These are phyloP conservation scores for Tipula lateralis DNA, from an alignment of 2,888 invertebrate species.

Conservation along the genomic window DNA sequence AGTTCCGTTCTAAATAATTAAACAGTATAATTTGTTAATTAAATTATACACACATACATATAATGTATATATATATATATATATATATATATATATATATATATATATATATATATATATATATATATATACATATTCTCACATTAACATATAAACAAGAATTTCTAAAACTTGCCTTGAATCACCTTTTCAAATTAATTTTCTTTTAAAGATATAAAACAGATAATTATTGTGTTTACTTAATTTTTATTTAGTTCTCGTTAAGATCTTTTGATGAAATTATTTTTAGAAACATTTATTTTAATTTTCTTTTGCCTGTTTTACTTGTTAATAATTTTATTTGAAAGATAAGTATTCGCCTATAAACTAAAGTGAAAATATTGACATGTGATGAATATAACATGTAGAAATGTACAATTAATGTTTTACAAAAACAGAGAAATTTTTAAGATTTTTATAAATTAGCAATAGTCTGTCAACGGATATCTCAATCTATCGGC, in stretches of 20 bases:
- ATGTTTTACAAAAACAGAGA: not conserved
- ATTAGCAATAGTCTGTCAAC: no score
- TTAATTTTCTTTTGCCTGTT: not conserved
- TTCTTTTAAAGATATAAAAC: not conserved
- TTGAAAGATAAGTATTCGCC: not conserved
- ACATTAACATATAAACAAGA: not conserved
- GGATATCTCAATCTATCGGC: no score
- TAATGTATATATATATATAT: no score
- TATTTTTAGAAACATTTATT: not conserved
- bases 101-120: no score
- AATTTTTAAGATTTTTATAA: not conserved
- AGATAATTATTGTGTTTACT: not conserved
- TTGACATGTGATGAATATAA: not conserved
- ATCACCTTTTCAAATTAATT: not conserved
- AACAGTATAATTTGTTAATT: no score
- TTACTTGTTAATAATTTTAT: not conserved
- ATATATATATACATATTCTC: not conserved
- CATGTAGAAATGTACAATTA: no score
- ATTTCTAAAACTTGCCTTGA: not conserved
- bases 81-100: no score
- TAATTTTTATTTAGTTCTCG: not conserved
- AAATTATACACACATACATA: no score
- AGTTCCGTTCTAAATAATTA: not conserved
- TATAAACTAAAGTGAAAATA: not conserved
- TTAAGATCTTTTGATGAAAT: not conserved